Evolutionary conservation across 2,888 invertebrate species (phyloP).

Genomic region (Megaustenia siamemsis): DNA sequence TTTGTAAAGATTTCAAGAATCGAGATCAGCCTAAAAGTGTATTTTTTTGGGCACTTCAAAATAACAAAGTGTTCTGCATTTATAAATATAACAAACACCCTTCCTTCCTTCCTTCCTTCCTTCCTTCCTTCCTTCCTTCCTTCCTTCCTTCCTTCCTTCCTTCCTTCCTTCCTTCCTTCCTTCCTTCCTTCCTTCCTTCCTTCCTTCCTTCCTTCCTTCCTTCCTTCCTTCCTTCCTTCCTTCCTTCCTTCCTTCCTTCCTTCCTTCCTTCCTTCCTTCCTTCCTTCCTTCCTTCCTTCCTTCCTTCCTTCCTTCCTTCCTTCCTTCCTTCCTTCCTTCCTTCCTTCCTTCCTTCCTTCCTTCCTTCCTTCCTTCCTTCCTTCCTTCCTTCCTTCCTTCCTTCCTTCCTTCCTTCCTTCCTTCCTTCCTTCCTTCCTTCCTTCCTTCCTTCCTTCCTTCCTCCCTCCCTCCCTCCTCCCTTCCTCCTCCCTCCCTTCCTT

Average conservation of each 20-base stretch:
- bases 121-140: slow-evolving; percentile 22
- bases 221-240: background rate
- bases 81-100: no score
- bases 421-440: no score
- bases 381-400: background rate
- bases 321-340: background rate
- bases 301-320: background rate
- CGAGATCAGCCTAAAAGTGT: no score
- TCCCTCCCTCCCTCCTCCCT: background rate
- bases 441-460: background rate
- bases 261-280: background rate
- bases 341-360: background rate
- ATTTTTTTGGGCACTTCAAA: no score
- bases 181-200: slow-evolving; percentile 6
- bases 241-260: background rate
- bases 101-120: no score
- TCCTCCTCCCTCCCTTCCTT: background rate
- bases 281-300: background rate
- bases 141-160: slow-evolving; percentile 7
- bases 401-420: no score
- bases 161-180: slow-evolving; percentile 13
- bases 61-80: no score
- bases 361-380: background rate
- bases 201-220: background rate
- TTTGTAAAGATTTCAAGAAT: no score